Percentiles rank a stretch among this genome's conserved stretches.
Conservation (phyloP, 2,888 invertebrate genomes). For the Aricia artaxerxes region DNA sequence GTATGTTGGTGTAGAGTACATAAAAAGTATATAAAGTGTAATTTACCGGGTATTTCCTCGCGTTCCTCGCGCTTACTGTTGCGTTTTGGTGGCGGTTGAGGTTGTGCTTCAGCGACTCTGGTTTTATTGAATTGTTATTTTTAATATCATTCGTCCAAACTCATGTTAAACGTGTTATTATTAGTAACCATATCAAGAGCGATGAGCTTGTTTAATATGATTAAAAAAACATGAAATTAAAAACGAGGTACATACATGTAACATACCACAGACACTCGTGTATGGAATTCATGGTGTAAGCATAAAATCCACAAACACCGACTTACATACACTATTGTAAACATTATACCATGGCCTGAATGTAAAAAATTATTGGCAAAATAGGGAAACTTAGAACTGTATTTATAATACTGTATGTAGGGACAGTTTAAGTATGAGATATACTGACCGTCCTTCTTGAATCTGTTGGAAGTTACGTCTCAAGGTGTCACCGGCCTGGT, state of each 20-base stretch:
- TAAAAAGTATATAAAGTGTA: slow-evolving; percentile 39
- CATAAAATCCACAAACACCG: slow-evolving; percentile 24
- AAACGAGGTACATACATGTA: slow-evolving; percentile 21
- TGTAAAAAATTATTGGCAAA: not conserved
- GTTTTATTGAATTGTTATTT: slow-evolving; percentile 32
- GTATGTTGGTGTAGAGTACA: not conserved
- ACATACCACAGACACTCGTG: slow-evolving; percentile 3
- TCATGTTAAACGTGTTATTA: slow-evolving; percentile 24
- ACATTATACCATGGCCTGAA: not conserved
- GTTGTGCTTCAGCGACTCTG: slow-evolving; percentile 82
- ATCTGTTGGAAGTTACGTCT: slow-evolving; percentile 99
- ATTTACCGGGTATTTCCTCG: slow-evolving; percentile 80
- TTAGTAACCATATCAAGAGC: slow-evolving; percentile 9
- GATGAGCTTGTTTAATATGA: slow-evolving; percentile 6
- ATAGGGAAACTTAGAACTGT: slow-evolving; percentile 19
- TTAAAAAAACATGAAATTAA: slow-evolving; percentile 28
- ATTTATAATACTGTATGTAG: slow-evolving; percentile 25
- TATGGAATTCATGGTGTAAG: slow-evolving; percentile 19
- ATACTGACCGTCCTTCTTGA: slow-evolving; percentile 85
- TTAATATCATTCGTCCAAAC: slow-evolving; percentile 28
- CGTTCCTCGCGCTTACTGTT: slow-evolving; percentile 79
- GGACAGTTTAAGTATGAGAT: not conserved
- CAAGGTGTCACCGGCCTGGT: slow-evolving; percentile 94
- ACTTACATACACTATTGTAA: slow-evolving; percentile 31
- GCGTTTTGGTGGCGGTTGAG: slow-evolving; percentile 82